Evolutionary conservation across 2,888 invertebrate species (phyloP), one percentile per base, ranked within the genome.

Genomic region (Incurvaria masculella): DNA sequence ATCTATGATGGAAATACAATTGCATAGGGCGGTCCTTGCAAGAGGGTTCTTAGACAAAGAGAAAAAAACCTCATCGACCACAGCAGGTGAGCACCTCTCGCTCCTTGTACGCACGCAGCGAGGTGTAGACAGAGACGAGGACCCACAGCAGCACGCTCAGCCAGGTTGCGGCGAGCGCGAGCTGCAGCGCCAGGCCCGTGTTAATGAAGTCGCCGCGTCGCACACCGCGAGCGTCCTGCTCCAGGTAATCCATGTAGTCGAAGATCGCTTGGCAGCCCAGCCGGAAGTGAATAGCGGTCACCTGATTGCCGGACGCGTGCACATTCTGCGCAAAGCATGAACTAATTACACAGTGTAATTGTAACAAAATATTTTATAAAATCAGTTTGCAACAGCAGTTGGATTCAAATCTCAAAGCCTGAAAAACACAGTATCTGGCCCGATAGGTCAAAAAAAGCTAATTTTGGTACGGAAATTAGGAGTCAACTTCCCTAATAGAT

Each of bases 181-280:
- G 60, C 49, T 86, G 84, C 46, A 91, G 71, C 11, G 87, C 80
- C 3, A 84, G 61, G 0, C 87, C 86, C 1, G 89, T 91, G 61
- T 91, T 88, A 39, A 91, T 90, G 53, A 81, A 81, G 44, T 83
- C 84, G 10, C 84, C 84, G 27, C 85, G 80, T 20, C 85, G 75
- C 55, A 82, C 82, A 54, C 84, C 82, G 45, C 82, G 84, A 0
- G 82, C 76, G 56, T 87, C 86, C 45, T 87, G 85, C 51, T 89
- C 87, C 50, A 91, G 71, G 58, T 88, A 92, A 63, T 92, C 92
- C 89, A 92, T 89, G 63, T 88, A 91, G 68, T 92, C 92, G 56
- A 84, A 86, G 45, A 91, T 82, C 0, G 89, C 85, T 49, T 85
- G 84, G 61, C 92, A 92, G 0, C 82, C 72, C 2, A 92, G 68